These are phyloP conservation scores for Oryzias curvinotus DNA, from an alignment of 2,113 vertebrate genomes.

Conservation along the genomic window DNA sequence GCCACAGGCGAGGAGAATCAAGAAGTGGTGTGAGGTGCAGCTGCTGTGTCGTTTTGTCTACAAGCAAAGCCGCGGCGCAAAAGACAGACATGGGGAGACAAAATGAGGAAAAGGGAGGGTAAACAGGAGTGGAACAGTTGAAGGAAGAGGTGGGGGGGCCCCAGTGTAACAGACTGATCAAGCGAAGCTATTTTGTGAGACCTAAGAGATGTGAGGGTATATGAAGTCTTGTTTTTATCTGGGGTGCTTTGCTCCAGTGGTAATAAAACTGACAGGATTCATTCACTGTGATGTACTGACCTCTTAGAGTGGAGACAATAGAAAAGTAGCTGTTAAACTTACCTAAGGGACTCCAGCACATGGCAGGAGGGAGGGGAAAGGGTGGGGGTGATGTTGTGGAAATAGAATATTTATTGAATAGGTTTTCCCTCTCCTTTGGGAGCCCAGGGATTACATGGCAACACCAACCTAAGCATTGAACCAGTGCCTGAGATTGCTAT, in stretches of 20 bases:
- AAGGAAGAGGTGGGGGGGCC: conserved; percentile 22
- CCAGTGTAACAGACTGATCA: conserved; percentile 77
- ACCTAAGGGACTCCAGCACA: conserved; percentile 76
- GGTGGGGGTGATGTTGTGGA: conserved; percentile 48
- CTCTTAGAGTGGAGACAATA: conserved; percentile 82
- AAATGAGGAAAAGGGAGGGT: conserved; percentile 25
- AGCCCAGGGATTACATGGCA: conserved; percentile 58
- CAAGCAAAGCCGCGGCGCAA: conserved; percentile 46
- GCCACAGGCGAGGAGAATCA: conserved; percentile 33
- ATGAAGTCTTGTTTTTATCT: conserved; percentile 83
- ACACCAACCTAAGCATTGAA: conserved; percentile 49
- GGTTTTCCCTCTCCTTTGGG: conserved; percentile 63
- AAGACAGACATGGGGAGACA: conserved; percentile 57
- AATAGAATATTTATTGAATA: conserved; percentile 80
- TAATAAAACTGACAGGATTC: conserved; percentile 85
- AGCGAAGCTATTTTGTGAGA: conserved; percentile 79
- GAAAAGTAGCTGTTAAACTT: conserved; percentile 84
- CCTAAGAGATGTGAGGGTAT: conserved; percentile 74
- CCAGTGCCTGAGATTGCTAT: conserved; percentile 49
- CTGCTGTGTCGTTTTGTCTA: conserved; percentile 67
- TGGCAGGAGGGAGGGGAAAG: conserved; percentile 33
- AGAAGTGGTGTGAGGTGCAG: conserved; percentile 35
- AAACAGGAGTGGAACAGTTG: conserved; percentile 41
- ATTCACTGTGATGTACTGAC: conserved; percentile 83
- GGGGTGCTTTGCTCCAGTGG: conserved; percentile 74